Base-by-base conservation (phyloP, 2,888 invertebrate species). In the Geotrupes spiniger region DNA sequence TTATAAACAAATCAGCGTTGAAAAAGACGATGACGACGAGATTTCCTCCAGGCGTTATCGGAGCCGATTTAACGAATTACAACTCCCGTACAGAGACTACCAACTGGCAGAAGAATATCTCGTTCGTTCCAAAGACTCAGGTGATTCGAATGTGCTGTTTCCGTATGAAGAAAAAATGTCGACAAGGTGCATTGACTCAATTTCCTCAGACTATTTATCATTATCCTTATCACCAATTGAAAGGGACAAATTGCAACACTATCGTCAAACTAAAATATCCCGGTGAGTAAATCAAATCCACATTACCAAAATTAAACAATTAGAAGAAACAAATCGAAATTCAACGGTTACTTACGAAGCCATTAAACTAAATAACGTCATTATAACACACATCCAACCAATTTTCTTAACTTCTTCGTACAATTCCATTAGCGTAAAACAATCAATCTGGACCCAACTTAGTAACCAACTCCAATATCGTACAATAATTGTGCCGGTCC, bases 251-350 rank as follows among this genome's bases (percentile, higher is more conserved):
- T 42, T 39, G 26, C n/a, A 42, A 17, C 57, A 62, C 21, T 69
- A 60, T 54, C 60, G 61, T 49, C 63, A 63, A 33, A 44, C 15
- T 42, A 42, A 48, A 25, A 25, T 38, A 28, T 46, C 36, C 50
- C 46, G 43, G 44, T 49, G 44, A 42, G 43, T 37, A 36, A n/a
- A n/a, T n/a, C n/a, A n/a, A n/a, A n/a, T n/a, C n/a, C n/a, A 3
- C 36, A 10, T 27, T 36, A 40, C 36, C 39, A 74, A 74, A 54
- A 74, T 74, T 41, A 73, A 74, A 51, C 74, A 74, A 31, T n/a
- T n/a, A n/a, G n/a, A n/a, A n/a, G n/a, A n/a, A n/a, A n/a, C n/a
- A n/a, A n/a, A n/a, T n/a, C n/a, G n/a, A n/a, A n/a, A n/a, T n/a
- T n/a, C n/a, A n/a, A n/a, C n/a, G n/a, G n/a, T n/a, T n/a, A n/a